Conservation (phyloP, 2,888 invertebrate species). For the Mythimna albipuncta region DNA sequence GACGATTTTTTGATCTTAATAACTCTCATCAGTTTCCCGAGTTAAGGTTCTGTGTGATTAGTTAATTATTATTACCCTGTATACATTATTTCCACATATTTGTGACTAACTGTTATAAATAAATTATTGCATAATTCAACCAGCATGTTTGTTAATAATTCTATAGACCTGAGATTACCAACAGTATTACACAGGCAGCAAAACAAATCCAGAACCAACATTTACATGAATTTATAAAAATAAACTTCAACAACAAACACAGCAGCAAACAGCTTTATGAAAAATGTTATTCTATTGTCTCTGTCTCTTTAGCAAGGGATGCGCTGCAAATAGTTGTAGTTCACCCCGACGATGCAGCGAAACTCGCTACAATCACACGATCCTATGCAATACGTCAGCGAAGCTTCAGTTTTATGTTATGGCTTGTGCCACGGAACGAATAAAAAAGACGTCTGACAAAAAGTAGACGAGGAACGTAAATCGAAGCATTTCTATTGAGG, state of each 20-base stretch:
- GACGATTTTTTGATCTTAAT: constrained; percentile 55
- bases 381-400: constrained; percentile 41
- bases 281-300: constrained; percentile 50
- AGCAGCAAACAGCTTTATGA: constrained; percentile 47
- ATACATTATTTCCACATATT: neutral
- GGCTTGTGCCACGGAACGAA: constrained; percentile 74
- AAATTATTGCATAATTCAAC: neutral
- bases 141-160: constrained; percentile 4
- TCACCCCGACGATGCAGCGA: constrained; percentile 34
- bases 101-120: neutral
- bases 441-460: constrained; percentile 82
- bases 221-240: constrained; percentile 46
- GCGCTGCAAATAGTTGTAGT: constrained; percentile 43
- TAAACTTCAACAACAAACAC: constrained; percentile 41
- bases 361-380: constrained; percentile 35
- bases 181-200: constrained; percentile 7
- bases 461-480: constrained; percentile 81
- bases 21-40: constrained; percentile 41
- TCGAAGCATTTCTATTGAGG: constrained; percentile 88
- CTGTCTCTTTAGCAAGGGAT: constrained; percentile 33
- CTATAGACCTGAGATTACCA: neutral
- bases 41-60: constrained; percentile 18
- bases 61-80: constrained; percentile 22
- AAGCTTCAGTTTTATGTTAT: constrained; percentile 68
- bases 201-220: constrained; percentile 43